Conservation (phyloP, 2,113 vertebrate species). For the Motacilla alba region DNA sequence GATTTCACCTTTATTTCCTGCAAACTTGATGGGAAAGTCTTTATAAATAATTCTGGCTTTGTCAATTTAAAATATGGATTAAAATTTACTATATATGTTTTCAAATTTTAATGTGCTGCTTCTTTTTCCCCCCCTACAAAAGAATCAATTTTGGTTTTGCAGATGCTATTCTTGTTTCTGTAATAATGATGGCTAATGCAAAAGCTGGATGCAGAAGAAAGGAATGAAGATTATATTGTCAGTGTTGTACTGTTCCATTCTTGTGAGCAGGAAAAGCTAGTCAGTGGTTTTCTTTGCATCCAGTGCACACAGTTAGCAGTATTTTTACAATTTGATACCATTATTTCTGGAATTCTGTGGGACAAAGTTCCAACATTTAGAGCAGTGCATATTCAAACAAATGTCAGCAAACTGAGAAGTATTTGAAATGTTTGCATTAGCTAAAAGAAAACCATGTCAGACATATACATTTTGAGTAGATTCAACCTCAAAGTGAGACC, state of each 20-base stretch:
- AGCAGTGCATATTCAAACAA: not conserved
- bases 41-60: constrained; percentile 44
- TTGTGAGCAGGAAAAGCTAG: not conserved
- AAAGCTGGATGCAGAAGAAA: not conserved
- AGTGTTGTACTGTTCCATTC: not conserved
- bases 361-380: not conserved
- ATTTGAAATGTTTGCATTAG: not conserved
- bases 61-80: constrained; percentile 40
- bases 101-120: constrained; percentile 13
- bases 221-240: not conserved
- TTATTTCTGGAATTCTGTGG: not conserved
- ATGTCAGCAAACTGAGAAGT: not conserved
- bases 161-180: not conserved
- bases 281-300: not conserved
- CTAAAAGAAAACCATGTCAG: not conserved
- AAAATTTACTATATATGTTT: constrained; percentile 26
- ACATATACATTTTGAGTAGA: not conserved
- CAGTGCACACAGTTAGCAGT: not conserved
- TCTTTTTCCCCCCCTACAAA: not conserved
- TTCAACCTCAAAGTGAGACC: not conserved
- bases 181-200: not conserved
- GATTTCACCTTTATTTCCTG: not conserved
- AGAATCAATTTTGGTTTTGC: not conserved
- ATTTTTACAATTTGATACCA: not conserved
- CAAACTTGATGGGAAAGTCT: not conserved